These are phyloP conservation scores for Hydriomena furcata DNA, from an alignment of 2,888 invertebrate genomes.

Conservation along the genomic window DNA sequence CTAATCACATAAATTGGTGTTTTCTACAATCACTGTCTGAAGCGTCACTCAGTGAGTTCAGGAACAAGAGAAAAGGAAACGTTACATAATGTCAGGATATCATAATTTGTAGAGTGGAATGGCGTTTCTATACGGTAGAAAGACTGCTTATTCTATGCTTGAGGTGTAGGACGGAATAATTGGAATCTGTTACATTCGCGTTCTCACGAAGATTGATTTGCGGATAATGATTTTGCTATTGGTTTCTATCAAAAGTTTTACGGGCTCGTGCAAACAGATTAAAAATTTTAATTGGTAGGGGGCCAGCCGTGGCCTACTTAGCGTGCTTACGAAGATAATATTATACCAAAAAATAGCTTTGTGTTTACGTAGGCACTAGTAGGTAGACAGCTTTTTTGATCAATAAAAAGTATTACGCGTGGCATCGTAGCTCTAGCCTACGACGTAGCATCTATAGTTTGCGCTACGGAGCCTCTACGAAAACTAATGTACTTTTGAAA, in stretches of 20 bases:
- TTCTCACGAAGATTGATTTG: constrained; percentile 32
- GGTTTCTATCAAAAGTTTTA: constrained; percentile 21
- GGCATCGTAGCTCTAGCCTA: background rate
- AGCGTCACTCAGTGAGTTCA: no score
- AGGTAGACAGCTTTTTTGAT: no score
- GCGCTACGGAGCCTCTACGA: constrained; percentile 2
- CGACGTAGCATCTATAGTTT: constrained; percentile 1
- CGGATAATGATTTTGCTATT: constrained; percentile 26
- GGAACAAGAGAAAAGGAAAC: no score
- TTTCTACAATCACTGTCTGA: no score
- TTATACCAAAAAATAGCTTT: background rate
- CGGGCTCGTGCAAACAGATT: constrained; percentile 15
- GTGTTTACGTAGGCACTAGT: no score
- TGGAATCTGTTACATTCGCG: constrained; percentile 31
- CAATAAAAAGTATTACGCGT: background rate
- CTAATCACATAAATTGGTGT: no score
- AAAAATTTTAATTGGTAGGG: constrained; percentile 22
- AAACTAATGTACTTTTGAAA: background rate
- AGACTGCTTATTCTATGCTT: background rate
- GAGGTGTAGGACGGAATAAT: constrained; percentile 34
- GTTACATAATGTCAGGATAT: no score
- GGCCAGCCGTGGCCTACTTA: background rate
- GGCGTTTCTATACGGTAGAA: constrained; percentile 7
- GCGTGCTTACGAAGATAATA: background rate
- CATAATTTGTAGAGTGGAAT: background rate